phyloP scores from a whole-genome alignment of 2,797 vertebrate genomes.

The Cuniculus paca region DNA sequence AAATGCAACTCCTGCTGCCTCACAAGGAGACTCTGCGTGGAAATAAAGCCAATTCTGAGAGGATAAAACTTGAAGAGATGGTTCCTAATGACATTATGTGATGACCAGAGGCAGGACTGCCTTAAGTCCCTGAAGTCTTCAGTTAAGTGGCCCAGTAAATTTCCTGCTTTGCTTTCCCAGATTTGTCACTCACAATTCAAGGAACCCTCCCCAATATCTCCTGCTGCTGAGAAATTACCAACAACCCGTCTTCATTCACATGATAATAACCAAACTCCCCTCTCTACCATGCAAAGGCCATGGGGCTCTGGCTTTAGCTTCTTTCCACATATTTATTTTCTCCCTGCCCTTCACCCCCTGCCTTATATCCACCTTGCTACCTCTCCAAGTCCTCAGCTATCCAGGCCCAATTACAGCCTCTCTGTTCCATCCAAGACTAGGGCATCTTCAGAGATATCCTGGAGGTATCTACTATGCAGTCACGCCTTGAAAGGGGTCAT shows the following conservation, averaged over 20 bases:
- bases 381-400: background rate
- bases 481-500: background rate
- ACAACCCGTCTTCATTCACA: background rate
- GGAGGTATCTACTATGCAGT: background rate
- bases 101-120: background rate
- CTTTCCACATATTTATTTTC: background rate
- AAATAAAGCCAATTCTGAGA: background rate
- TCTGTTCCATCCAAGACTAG: background rate
- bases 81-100: background rate
- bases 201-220: background rate
- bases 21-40: background rate
- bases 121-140: background rate
- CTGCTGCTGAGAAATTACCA: slow-evolving; percentile 11
- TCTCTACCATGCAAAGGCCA: background rate
- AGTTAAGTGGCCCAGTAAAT: background rate
- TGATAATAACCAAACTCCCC: background rate
- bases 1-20: background rate
- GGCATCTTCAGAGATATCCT: background rate
- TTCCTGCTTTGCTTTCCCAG: background rate
- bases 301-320: background rate
- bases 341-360: background rate
- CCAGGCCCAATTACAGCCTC: background rate
- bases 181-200: slow-evolving; percentile 2
- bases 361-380: background rate
- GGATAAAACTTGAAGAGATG: background rate